phyloP scores from a whole-genome alignment of 92 coral and sea anemone genomes.

The Hydrozoanthus gracilis region DNA sequence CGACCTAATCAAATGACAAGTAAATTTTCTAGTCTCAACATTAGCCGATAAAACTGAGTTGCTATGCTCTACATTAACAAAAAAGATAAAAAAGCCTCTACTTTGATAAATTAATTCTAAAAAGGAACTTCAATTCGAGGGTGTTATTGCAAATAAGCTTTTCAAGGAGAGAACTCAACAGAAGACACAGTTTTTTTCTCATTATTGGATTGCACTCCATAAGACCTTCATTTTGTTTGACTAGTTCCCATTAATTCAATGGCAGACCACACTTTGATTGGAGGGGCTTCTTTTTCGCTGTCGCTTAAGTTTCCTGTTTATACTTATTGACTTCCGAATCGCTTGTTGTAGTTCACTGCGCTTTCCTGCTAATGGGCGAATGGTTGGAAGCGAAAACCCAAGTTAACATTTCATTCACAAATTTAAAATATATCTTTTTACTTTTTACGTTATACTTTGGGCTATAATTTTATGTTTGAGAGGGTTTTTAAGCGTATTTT shows the following conservation, averaged over 20 bases:
- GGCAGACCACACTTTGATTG: constrained; percentile 35
- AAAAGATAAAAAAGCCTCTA: not conserved
- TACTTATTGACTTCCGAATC: constrained; percentile 28
- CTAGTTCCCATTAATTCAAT: constrained; percentile 30
- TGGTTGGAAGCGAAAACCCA: not conserved
- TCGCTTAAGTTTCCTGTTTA: constrained; percentile 18
- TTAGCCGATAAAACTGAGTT: not conserved
- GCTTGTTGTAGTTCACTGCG: constrained; percentile 8
- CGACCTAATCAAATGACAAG: constrained; percentile 19
- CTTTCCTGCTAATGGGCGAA: constrained; percentile 31
- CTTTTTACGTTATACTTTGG: not conserved
- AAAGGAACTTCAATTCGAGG: not conserved
- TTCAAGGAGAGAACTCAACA: not conserved
- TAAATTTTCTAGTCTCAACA: constrained; percentile 30
- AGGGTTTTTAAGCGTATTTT: too few species aligned
- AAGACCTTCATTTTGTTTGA: constrained; percentile 16
- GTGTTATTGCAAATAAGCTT: constrained; percentile 13
- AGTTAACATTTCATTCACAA: not conserved
- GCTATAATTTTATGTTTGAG: not conserved
- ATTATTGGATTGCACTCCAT: constrained; percentile 21
- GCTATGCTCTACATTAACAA: not conserved
- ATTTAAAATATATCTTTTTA: not conserved
- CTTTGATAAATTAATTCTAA: not conserved
- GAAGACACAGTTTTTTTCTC: constrained; percentile 7
- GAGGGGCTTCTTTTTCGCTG: not conserved